Base-by-base conservation (phyloP, 2,797 vertebrate species). In the Sebastes iracundus region DNA sequence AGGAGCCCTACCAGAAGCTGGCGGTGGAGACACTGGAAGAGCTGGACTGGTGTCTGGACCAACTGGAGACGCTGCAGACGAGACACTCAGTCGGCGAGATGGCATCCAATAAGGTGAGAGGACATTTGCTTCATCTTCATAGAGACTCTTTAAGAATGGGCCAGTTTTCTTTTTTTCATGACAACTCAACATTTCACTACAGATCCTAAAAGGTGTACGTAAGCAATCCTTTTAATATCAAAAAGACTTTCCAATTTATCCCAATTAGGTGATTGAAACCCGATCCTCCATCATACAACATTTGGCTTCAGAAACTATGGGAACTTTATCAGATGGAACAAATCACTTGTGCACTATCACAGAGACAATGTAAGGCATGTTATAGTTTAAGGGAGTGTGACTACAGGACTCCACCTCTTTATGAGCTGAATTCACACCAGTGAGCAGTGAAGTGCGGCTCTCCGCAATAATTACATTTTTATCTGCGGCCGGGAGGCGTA, bases 31-130 rank as follows among this genome's bases (percentile, higher is more conserved):
- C 97, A 0, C 83, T 99, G 93, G 97, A 98, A 38, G 98, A 99
- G 93, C 94, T 99, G 94, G 98, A 99, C 91, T 99, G 98, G 98
- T 99, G 98, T 91, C 88, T 99, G 94, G 97, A 99, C 84, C 97
- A 99, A 93, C 94, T 99, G 94, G 97, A 99, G 94, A 98, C 98
- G 0, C 93, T 99, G 84, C 98, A 98, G 94, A 98, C 97, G 0
- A 92, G 96, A 35, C 94, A 97, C 87, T 99, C 98, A 0, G 98
- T 99, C 90, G 96, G 98, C 28, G 98, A 98, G 88, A 99, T 99
- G 98, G 98, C 98, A 5, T 99, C 98, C 85, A 98, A 96, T 91
- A 99, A 99, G 97, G 98, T 98, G 90, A 94, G 85, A n/a, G 5
- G 72, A 56, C 55, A 14, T 58, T 22, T 14, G 22, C 7, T 23